phyloP scores from a whole-genome alignment of 2,113 vertebrate genomes.

The Anhinga rufa region DNA sequence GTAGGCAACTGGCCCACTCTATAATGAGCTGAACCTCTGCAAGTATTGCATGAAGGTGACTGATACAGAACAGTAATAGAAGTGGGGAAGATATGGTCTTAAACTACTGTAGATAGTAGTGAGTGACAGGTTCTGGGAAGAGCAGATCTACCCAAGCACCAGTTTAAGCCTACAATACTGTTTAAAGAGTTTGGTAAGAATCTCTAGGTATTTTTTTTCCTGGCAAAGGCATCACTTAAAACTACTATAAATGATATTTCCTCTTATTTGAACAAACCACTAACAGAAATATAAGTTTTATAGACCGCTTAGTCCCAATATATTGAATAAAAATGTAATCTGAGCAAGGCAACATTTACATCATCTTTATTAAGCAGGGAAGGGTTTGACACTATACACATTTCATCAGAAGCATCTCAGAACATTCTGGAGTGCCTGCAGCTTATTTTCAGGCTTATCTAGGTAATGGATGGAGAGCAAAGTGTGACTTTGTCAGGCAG shows the following conservation, averaged over 20 bases:
- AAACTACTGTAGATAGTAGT: not conserved
- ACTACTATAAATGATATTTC: not conserved
- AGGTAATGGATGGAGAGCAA: not conserved
- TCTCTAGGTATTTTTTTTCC: not conserved
- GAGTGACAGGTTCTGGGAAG: not conserved
- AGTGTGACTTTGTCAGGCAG: not conserved
- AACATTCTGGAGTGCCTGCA: not conserved
- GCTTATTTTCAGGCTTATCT: not conserved
- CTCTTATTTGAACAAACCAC: not conserved
- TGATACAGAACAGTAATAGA: not conserved
- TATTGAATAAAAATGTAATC: not conserved
- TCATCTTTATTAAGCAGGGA: not conserved
- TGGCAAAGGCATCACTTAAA: not conserved
- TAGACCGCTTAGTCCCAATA: not conserved
- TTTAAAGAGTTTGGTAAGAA: not conserved
- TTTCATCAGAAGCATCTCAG: not conserved
- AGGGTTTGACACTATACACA: not conserved
- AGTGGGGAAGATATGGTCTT: not conserved
- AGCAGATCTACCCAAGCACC: not conserved
- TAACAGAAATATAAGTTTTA: not conserved
- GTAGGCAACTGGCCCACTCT: not conserved
- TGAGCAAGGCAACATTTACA: not conserved
- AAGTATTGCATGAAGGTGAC: not conserved
- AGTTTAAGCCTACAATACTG: not conserved
- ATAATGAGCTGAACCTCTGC: not conserved